A percentile compares a stretch with the other conserved stretches of the same genome.
These are phyloP conservation scores for Pituophis catenifer DNA, from an alignment of 2,113 vertebrate species.

Conservation along the genomic window DNA sequence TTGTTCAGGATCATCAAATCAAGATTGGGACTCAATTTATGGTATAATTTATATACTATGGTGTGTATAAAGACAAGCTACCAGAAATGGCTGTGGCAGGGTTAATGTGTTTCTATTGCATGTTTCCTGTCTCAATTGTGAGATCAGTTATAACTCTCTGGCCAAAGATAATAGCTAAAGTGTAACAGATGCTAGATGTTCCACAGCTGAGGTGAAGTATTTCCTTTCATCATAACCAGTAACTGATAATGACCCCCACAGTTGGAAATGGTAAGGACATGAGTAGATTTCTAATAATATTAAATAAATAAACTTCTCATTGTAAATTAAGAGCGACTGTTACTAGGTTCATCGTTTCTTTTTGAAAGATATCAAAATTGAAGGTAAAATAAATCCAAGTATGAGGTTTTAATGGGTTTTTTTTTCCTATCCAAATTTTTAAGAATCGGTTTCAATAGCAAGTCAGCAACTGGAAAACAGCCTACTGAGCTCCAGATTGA, in stretches of 20 bases:
- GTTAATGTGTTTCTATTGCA: slow-evolving; percentile 55
- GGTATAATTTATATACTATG: not conserved
- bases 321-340: fast-evolving
- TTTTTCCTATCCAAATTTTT: not conserved
- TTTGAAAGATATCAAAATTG: not conserved
- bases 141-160: slow-evolving; percentile 53
- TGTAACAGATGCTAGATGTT: slow-evolving; percentile 60
- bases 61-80: not conserved
- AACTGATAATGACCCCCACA: slow-evolving; percentile 57
- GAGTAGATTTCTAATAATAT: slow-evolving; percentile 52
- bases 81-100: slow-evolving; percentile 38
- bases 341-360: not conserved
- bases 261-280: slow-evolving; percentile 56
- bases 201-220: slow-evolving; percentile 58
- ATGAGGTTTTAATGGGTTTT: fast-evolving
- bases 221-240: slow-evolving; percentile 63
- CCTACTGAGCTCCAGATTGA: not conserved
- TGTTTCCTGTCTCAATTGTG: slow-evolving; percentile 59
- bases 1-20: not conserved
- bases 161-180: slow-evolving; percentile 69
- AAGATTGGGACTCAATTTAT: not conserved
- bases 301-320: slow-evolving; percentile 44
- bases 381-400: not conserved
- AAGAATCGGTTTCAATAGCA: fast-evolving
- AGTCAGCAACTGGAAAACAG: not conserved